phyloP scores from a whole-genome alignment of 2,888 invertebrate genomes.

The Sinohyriopsis cumingii region DNA sequence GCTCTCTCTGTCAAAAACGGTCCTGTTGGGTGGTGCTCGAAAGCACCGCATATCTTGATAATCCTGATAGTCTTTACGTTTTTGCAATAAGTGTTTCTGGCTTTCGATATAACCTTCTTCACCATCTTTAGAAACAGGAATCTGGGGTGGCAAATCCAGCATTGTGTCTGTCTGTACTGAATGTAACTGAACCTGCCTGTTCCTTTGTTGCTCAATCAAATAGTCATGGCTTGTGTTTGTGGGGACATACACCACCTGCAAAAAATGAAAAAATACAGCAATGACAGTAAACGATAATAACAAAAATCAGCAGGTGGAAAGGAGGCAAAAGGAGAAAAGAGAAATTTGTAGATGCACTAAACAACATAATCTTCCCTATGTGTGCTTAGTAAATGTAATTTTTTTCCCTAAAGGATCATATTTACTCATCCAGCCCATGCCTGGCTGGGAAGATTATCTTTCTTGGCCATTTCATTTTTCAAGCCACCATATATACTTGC shows the following conservation, averaged over 20 bases:
- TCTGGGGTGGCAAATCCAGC: slow-evolving; percentile 80
- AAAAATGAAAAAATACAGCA: not conserved
- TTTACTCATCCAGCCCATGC: too few species aligned
- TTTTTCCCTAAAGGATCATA: too few species aligned
- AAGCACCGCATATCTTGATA: slow-evolving; percentile 77
- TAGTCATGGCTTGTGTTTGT: slow-evolving; percentile 52
- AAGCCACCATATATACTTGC: too few species aligned
- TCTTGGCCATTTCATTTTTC: too few species aligned
- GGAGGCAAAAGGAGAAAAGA: too few species aligned
- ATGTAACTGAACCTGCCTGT: slow-evolving; percentile 75
- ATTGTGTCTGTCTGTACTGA: slow-evolving; percentile 78
- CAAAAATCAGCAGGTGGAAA: too few species aligned
- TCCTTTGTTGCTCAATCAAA: slow-evolving; percentile 69
- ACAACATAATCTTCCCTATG: too few species aligned
- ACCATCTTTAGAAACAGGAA: slow-evolving; percentile 79
- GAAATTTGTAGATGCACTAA: too few species aligned
- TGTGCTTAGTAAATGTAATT: too few species aligned
- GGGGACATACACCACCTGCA: slow-evolving; percentile 48
- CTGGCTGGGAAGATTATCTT: too few species aligned
- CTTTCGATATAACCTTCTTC: slow-evolving; percentile 76
- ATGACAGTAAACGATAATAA: not conserved
- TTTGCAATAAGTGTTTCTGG: slow-evolving; percentile 55
- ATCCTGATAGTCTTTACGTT: slow-evolving; percentile 39
- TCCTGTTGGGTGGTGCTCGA: slow-evolving; percentile 80
- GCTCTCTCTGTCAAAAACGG: slow-evolving; percentile 79